Base-by-base conservation (phyloP, 2,888 invertebrate genomes). In the Branchipolynoe longqiensis region DNA sequence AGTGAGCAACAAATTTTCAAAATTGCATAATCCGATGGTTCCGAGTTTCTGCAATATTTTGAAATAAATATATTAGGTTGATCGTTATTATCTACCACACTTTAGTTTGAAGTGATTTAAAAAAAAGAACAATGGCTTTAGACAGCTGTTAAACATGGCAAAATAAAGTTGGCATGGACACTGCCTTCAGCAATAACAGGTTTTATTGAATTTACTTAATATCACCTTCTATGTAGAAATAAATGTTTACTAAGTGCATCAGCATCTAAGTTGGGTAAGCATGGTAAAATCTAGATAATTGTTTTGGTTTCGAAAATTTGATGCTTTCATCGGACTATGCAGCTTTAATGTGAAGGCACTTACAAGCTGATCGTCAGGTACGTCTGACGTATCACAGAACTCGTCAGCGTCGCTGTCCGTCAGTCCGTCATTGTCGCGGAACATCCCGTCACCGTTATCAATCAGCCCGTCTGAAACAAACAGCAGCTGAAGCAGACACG, bases 321-420 rank as follows among this genome's bases (percentile, higher is more conserved):
- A n/a, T n/a, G n/a, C n/a, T n/a, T n/a, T n/a, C n/a, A n/a, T n/a
- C n/a, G n/a, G n/a, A n/a, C n/a, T n/a, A n/a, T n/a, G n/a, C n/a
- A n/a, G n/a, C n/a, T n/a, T n/a, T n/a, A n/a, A n/a, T n/a, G n/a
- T n/a, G n/a, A 8, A 33, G 33, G 18, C n/a, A n/a, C 41, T 18
- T 54, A 41, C 54, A 2, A 59, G 33, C 31, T 56, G 82, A 12
- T 82, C 58, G 31, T 82, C 82, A 6, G 82, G 86, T 31, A 91
- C 89, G 83, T 92, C 92, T 6, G 91, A 91, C 0, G 92, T 92
- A 84, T 92, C 92, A 90, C 92, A 92, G 87, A 91, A 92, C 83
- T 92, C 92, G 14, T 89, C 89, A 64, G 86, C 87, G 14, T 91
- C 92, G 82, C 90, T 92, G 59, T 91, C 92, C 82, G 82, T 25